Percentiles rank a stretch among this genome's conserved stretches.
phyloP scores from a whole-genome alignment of 2,888 invertebrate genomes.

The Pyrrhia umbra region DNA sequence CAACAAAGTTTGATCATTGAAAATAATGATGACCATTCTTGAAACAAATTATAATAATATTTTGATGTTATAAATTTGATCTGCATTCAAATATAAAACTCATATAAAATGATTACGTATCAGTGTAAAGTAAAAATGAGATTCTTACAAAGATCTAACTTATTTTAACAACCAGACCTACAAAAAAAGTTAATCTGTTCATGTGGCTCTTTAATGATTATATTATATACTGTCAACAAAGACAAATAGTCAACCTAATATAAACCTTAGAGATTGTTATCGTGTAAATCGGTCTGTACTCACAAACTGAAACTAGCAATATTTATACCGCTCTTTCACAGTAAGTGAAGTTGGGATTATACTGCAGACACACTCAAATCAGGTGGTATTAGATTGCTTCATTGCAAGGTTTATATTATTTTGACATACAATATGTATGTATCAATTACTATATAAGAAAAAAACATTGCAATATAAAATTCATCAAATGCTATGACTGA shows the following conservation, averaged over 20 bases:
- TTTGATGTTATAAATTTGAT: slow-evolving; percentile 26
- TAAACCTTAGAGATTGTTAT: slow-evolving; percentile 22
- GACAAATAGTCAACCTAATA: slow-evolving; percentile 8
- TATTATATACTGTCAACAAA: slow-evolving; percentile 14
- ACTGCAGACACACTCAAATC: too few relatives aligned
- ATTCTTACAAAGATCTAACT: slow-evolving; percentile 70
- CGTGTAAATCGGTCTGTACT: slow-evolving; percentile 7
- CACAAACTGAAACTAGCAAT: slow-evolving; percentile 3
- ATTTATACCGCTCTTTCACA: background rate
- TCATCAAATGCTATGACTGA: slow-evolving; percentile 57
- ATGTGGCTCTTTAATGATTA: slow-evolving; percentile 26
- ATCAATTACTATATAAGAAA: slow-evolving; percentile 23
- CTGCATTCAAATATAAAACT: slow-evolving; percentile 23
- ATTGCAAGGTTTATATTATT: slow-evolving; percentile 33
- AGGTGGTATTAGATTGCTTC: background rate
- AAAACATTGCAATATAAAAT: slow-evolving; percentile 35
- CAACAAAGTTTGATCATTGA: slow-evolving; percentile 80
- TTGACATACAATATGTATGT: slow-evolving; percentile 20
- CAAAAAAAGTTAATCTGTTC: slow-evolving; percentile 49
- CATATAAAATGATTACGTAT: slow-evolving; percentile 50
- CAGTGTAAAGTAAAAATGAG: slow-evolving; percentile 67
- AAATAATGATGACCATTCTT: slow-evolving; percentile 61
- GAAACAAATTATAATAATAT: slow-evolving; percentile 39
- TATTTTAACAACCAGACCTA: slow-evolving; percentile 38
- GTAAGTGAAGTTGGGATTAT: background rate